phyloP scores from a whole-genome alignment of 2,113 vertebrate genomes.

The Tachycineta bicolor region DNA sequence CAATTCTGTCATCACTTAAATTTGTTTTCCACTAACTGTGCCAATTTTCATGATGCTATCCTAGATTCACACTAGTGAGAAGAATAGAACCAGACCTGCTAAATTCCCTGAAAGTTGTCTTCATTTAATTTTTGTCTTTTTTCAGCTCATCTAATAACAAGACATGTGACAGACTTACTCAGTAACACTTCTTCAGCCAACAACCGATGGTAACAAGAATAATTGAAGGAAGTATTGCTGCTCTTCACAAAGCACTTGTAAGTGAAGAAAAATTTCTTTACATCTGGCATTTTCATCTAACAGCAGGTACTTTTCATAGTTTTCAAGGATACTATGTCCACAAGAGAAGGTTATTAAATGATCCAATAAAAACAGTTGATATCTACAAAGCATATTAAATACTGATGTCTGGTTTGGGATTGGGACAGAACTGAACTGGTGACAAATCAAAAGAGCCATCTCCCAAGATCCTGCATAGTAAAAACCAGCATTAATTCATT shows the following conservation, averaged over 20 bases:
- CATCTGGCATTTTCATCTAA: not conserved
- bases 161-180: not conserved
- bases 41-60: not conserved
- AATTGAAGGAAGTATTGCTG: not conserved
- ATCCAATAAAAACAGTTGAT: not conserved
- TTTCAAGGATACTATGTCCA: not conserved
- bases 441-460: conserved; percentile 1
- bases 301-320: not conserved
- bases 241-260: not conserved
- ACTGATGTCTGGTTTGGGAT: not conserved
- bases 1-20: not conserved
- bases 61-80: not conserved
- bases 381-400: not conserved
- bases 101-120: not conserved
- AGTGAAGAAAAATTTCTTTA: not conserved
- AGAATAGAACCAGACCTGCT: not conserved
- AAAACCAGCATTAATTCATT: conserved; percentile 60
- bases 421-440: not conserved
- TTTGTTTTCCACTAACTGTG: not conserved
- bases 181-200: not conserved
- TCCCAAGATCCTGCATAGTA: not conserved
- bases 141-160: not conserved
- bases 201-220: not conserved
- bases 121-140: not conserved
- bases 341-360: not conserved